phyloP scores from a whole-genome alignment of 2,797 vertebrate genomes.

The Urocyon cinereoargenteus region DNA sequence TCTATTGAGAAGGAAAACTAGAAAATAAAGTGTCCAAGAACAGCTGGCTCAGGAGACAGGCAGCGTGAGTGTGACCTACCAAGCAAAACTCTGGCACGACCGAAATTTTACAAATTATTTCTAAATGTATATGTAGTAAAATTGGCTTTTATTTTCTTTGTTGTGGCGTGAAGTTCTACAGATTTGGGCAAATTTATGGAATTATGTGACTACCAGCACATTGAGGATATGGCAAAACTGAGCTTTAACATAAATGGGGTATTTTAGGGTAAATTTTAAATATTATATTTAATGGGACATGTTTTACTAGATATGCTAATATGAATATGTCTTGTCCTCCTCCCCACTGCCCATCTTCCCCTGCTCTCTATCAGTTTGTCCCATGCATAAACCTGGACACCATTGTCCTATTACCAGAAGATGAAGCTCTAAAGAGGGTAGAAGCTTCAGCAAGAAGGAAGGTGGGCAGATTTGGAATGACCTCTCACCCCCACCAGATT shows the following conservation, averaged over 20 bases:
- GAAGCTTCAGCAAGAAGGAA: not conserved
- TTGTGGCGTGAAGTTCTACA: not conserved
- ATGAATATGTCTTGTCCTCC: not conserved
- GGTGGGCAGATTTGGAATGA: not conserved
- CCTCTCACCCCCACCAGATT: not conserved
- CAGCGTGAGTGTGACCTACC: not conserved
- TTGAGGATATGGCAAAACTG: not conserved
- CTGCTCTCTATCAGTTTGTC: not conserved
- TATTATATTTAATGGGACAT: not conserved
- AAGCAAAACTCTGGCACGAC: not conserved
- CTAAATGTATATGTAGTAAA: not conserved
- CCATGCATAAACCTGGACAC: not conserved
- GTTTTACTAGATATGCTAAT: not conserved
- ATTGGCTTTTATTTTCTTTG: not conserved
- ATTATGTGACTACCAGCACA: not conserved
- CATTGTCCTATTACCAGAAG: not conserved
- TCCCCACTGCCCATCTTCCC: not conserved
- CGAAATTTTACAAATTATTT: not conserved
- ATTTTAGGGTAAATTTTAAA: not conserved
- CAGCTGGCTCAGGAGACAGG: not conserved
- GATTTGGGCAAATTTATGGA: not conserved
- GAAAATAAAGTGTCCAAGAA: not conserved
- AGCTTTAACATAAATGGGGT: not conserved
- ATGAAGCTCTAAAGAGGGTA: not conserved
- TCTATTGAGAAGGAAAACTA: not conserved